Conservation (phyloP, 2,797 vertebrate species). For the Gambusia yucatana region DNA sequence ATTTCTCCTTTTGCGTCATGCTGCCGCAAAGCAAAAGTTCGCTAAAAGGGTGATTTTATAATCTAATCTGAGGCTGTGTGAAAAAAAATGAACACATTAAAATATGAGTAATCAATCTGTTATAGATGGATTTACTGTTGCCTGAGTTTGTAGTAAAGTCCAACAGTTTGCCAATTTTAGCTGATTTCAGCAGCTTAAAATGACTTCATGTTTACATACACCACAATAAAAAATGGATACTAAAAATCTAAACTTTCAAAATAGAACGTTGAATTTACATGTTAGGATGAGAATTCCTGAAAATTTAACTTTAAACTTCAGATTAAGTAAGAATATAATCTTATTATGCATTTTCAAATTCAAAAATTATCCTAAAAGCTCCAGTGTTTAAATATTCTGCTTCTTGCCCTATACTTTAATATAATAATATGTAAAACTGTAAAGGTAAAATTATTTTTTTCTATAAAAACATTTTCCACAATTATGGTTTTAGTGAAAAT, state of each 20-base stretch:
- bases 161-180: background rate
- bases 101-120: background rate
- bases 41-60: no score
- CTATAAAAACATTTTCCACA: background rate
- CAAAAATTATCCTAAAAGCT: background rate
- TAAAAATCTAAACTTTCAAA: background rate
- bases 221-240: background rate
- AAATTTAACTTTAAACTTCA: background rate
- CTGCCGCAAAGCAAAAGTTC: background rate
- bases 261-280: background rate
- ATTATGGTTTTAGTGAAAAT: background rate
- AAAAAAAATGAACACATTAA: background rate
- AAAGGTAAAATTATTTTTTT: no score
- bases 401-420: background rate
- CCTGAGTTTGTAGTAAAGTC: background rate
- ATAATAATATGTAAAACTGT: background rate
- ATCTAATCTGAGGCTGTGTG: background rate
- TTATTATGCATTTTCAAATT: background rate
- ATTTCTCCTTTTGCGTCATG: background rate
- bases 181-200: background rate
- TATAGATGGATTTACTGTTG: background rate
- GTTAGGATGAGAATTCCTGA: background rate
- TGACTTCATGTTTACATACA: background rate
- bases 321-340: background rate
- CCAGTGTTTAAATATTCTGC: background rate